Base-by-base conservation (phyloP, 2,797 vertebrate species). In the Pogoniulus pusillus region DNA sequence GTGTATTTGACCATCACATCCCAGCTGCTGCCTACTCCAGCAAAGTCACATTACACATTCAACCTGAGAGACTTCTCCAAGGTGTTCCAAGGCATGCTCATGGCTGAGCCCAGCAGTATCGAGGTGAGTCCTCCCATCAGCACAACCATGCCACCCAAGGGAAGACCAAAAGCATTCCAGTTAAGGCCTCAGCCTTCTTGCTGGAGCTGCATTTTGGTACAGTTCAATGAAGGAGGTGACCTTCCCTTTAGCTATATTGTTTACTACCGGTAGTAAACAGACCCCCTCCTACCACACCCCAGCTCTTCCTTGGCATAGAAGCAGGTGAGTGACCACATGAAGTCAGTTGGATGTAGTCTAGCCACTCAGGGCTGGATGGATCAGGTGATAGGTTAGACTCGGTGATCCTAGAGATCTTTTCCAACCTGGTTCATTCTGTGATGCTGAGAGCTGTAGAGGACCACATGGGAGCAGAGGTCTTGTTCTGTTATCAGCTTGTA, bases 41-140 rank as follows among this genome's bases (percentile, higher is more conserved):
- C 98, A 64, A 99, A 99, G 96, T 99, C 98, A 3, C 99, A 99
- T 96, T 99, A 99, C 82, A 98, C 98, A 24, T 99, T 99, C 96
- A 99, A 99, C 94, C 96, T 99, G 76, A 98, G 98, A 85, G 98
- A 99, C 95, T 97, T 99, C 63, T 99, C 98, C 90, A 99, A 98
- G 88, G 98, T 99, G 94, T 99, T 99, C 97, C 99, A 99, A 95
- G 99, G 98, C 45, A 98, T 99, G 85, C 98, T 99, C 63, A 98
- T 99, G 98, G 98, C 98, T 14, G 97, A 99, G 39, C 96, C 98
- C 10, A 82, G 87, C 92, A 98, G 96, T 80, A 97, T 98, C 0
- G 88, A 98, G 98, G 99, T 98, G 71, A 97, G 97, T 91, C 24
- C 34, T 91, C 13, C 53, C 41, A 43, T 51, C 23, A 29, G 49